phyloP scores from a whole-genome alignment of 2,888 invertebrate genomes.

The Andrena chrysosceles region DNA sequence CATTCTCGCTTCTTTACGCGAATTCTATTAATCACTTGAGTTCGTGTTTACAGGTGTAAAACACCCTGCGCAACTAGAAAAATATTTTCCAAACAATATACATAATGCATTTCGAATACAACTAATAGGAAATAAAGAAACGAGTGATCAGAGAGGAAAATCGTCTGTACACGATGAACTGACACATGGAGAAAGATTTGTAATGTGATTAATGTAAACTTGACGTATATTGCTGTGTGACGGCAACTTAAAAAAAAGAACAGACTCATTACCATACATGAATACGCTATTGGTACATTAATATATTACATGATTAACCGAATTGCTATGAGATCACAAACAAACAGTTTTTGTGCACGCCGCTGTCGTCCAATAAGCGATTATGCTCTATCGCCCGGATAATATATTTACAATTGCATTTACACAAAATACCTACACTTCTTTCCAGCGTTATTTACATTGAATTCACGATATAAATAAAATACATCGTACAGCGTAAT shows the following conservation, averaged over 20 bases:
- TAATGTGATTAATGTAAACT: constrained; percentile 56
- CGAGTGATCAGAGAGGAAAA: no score
- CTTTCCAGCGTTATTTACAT: constrained; percentile 69
- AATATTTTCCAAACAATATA: no score
- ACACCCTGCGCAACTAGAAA: no score
- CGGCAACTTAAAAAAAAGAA: constrained; percentile 63
- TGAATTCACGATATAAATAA: constrained; percentile 63
- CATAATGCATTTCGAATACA: no score
- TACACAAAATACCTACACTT: constrained; percentile 72
- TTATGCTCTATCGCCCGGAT: constrained; percentile 68
- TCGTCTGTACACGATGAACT: background rate
- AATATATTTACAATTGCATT: constrained; percentile 74
- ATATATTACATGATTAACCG: constrained; percentile 70
- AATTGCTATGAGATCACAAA: constrained; percentile 75
- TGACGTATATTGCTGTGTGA: constrained; percentile 65
- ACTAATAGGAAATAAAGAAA: no score
- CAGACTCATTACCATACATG: constrained; percentile 67
- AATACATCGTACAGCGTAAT: constrained; percentile 56
- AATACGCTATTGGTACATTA: constrained; percentile 66
- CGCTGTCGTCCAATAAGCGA: constrained; percentile 73
- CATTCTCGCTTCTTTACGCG: no score
- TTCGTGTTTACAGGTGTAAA: no score
- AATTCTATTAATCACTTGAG: no score
- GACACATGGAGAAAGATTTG: constrained; percentile 14
- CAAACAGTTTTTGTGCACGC: constrained; percentile 76